Evolutionary conservation across 1,140 invertebrate species (phyloP), one percentile per base, ranked within the genome.

Genomic region (Pomacea maculata): DNA sequence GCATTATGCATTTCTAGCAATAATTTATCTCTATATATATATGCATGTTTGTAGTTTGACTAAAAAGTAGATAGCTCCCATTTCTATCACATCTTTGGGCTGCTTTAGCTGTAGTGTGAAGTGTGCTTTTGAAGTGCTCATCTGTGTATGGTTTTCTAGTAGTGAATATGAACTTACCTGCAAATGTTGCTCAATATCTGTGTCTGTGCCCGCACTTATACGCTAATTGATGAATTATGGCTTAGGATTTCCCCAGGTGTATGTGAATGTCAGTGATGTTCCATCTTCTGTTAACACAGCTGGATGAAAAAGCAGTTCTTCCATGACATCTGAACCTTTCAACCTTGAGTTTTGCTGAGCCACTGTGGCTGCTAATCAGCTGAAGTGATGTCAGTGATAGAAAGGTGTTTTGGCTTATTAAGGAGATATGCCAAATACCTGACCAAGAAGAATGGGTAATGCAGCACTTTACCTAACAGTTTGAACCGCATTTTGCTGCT

Each of bases 361-460:
- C 57, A 61, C 15, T 61, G 57, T 61, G 57, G 57, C 57, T 61
- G 67, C 67, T 17, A 70, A n/a, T 34, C 21, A n/a, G n/a, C 21
- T 12, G 21, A 25, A 12, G 12, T 25, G n/a, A 70, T 70, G 67
- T 70, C 67, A 12, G n/a, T 70, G 67, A n/a, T 70, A 34, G 21
- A n/a, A 70, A n/a, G 67, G 21, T 70, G 21, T 25, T 70, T 70
- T 70, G n/a, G 67, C n/a, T 70, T 70, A 21, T 25, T 70, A 70
- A 12, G 67, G 29, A 70, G 67, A 70, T 70, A 25, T 70, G 67
- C 67, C 67, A 70, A 70, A 70, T 70, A 70, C 67, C 29, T 70
- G 14, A 34, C 29, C 67, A 70, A 70, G 21, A n/a, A 70, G 21
- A 34, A 70, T 34, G 67, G 67, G 67, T 70, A 70, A 70, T 7